Evolutionary conservation across 2,113 vertebrate species (phyloP).

Genomic region (Clarias magur): DNA sequence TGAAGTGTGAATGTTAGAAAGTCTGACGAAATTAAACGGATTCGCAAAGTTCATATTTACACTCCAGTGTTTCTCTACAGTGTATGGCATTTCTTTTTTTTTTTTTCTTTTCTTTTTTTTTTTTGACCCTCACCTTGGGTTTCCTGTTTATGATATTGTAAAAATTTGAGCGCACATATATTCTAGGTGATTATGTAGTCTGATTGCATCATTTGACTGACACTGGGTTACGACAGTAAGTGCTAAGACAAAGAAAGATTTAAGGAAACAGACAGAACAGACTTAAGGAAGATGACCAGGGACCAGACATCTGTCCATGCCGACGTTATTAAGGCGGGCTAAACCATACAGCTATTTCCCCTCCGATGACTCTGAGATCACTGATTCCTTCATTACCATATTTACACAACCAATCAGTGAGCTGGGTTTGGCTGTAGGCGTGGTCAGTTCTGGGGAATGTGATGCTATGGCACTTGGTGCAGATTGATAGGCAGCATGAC

Average conservation of each 20-base stretch:
- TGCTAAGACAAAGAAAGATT: constrained; percentile 64
- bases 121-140: constrained; percentile 58
- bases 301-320: constrained; percentile 51
- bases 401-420: constrained; percentile 37
- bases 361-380: constrained; percentile 13
- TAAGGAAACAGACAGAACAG: constrained; percentile 43
- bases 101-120: neutral
- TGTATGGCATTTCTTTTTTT: constrained; percentile 15
- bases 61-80: constrained; percentile 52
- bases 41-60: constrained; percentile 42
- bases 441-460: constrained; percentile 77
- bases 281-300: constrained; percentile 50
- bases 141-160: constrained; percentile 55
- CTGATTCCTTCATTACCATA: constrained; percentile 54
- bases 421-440: constrained; percentile 46
- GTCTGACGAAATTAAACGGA: constrained; percentile 16
- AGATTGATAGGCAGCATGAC: constrained; percentile 63
- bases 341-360: neutral
- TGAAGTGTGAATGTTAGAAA: constrained; percentile 23
- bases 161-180: constrained; percentile 42
- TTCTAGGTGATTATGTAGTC: constrained; percentile 33
- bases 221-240: constrained; percentile 64
- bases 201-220: constrained; percentile 50
- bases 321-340: constrained; percentile 66
- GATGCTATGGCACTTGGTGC: constrained; percentile 77